Evolutionary conservation across 2,797 vertebrate species (phyloP), one percentile per base, ranked within the genome.

Genomic region (Enteromius argenteus): DNA sequence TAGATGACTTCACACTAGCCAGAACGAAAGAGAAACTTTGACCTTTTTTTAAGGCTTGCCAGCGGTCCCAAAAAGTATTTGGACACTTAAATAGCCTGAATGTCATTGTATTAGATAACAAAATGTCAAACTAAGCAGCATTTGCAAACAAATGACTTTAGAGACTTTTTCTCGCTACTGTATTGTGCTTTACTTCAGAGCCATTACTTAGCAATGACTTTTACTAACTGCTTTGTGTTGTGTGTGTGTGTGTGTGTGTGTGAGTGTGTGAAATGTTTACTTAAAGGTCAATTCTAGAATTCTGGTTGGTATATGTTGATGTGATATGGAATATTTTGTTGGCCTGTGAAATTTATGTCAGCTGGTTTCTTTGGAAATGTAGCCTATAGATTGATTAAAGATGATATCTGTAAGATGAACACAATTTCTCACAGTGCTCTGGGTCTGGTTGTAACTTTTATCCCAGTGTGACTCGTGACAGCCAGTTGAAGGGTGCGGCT

Each of bases 401-500:
- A 53, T 23, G 1, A 15, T 14, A 67, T 19, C 4, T 11, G 30
- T 35, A 71, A 73, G 27, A 81, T 80, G 15, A 80, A 53, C 46
- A 27, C 19, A 35, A 49, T 74, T 30, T 62, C 42, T 27, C 32
- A 35, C n/a, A 27, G 60, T 86, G 64, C 44, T 72, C 30, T 72
- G 14, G 11, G 53, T 81, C 37, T 79, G 74, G 35, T 72, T 49
- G 74, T 44, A 44, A 73, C 58, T 60, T 60, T 15, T 90, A 90
- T 90, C 92, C 87, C 87, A 93, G 90, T 89, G 92, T 90, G 90
- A 83, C 85, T 93, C 90, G 87, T 92, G 95, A 92, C 93, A 91
- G 92, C 72, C 3, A 75, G 42, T 92, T 90, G 93, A 92, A 93
- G 95, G 93, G 91, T 90, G 90, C 90, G 89, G 92, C 92, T 96